A percentile compares a stretch with the other conserved stretches of the same genome.
Evolutionary conservation across 2,113 vertebrate species (phyloP).

Genomic region (Periophthalmus modestus): DNA sequence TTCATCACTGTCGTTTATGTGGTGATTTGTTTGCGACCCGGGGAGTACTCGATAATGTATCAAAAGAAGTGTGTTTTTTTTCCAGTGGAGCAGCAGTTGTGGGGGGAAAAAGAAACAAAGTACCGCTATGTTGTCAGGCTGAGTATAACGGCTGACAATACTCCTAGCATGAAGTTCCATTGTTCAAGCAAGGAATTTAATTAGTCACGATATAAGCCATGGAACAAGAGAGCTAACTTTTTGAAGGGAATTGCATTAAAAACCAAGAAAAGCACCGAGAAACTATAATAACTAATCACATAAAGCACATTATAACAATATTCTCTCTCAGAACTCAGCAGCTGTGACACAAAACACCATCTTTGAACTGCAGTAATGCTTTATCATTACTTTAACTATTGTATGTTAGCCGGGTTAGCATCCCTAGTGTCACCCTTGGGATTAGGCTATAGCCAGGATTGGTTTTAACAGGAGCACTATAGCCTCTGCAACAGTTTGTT

Average conservation of each 20-base stretch:
- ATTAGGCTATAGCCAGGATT: no score
- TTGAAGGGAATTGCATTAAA: background rate
- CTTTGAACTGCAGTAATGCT: background rate
- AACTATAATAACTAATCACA: no score
- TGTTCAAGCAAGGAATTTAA: background rate
- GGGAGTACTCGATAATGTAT: constrained; percentile 34
- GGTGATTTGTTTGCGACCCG: constrained; percentile 27
- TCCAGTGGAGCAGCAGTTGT: constrained; percentile 18
- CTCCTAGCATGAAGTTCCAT: background rate
- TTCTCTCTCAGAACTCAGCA: background rate
- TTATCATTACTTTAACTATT: no score
- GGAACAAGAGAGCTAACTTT: background rate
- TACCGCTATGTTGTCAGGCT: constrained; percentile 26
- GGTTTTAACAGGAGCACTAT: no score
- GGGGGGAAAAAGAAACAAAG: constrained; percentile 12
- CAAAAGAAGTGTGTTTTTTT: constrained; percentile 20
- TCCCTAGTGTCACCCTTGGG: no score
- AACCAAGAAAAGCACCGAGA: background rate
- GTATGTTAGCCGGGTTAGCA: no score
- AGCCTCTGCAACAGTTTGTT: no score
- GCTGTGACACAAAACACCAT: background rate
- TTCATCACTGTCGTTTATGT: constrained; percentile 6
- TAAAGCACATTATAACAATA: background rate
- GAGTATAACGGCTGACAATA: background rate
- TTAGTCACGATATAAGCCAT: background rate